phyloP scores from a whole-genome alignment of 2,888 invertebrate species.

The Eupithecia vulgata region DNA sequence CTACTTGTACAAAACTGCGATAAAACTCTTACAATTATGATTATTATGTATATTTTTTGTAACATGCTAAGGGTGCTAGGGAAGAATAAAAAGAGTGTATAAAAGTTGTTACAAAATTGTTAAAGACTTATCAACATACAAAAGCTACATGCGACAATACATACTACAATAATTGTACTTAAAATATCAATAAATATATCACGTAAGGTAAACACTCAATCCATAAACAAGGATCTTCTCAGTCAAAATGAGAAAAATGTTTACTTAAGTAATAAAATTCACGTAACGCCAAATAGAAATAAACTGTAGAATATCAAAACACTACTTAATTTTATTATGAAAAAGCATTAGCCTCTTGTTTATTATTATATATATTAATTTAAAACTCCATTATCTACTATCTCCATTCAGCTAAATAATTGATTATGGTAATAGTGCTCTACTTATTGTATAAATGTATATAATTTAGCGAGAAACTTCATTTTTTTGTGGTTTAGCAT shows the following conservation, averaged over 20 bases:
- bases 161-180: constrained; percentile 72
- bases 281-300: constrained; percentile 56
- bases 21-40: constrained; percentile 39
- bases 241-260: constrained; percentile 65
- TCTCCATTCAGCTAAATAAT: constrained; percentile 1
- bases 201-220: constrained; percentile 70
- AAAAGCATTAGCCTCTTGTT: constrained; percentile 57
- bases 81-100: constrained; percentile 84
- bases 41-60: constrained; percentile 45
- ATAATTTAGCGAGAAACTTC: constrained; percentile 10
- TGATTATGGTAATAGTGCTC: constrained; percentile 7
- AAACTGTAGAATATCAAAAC: constrained; percentile 57
- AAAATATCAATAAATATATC: constrained; percentile 71
- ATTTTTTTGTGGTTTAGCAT: background rate
- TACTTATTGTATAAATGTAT: constrained; percentile 2
- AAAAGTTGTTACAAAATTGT: constrained; percentile 82
- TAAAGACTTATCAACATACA: constrained; percentile 82
- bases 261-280: constrained; percentile 47
- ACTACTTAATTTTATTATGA: too few species aligned
- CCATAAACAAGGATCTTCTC: constrained; percentile 64
- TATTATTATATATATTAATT: constrained; percentile 5
- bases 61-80: constrained; percentile 78
- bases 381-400: background rate
- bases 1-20: constrained; percentile 43
- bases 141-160: constrained; percentile 78